phyloP scores from a whole-genome alignment of 2,113 vertebrate genomes.

The Melanerpes formicivorus region DNA sequence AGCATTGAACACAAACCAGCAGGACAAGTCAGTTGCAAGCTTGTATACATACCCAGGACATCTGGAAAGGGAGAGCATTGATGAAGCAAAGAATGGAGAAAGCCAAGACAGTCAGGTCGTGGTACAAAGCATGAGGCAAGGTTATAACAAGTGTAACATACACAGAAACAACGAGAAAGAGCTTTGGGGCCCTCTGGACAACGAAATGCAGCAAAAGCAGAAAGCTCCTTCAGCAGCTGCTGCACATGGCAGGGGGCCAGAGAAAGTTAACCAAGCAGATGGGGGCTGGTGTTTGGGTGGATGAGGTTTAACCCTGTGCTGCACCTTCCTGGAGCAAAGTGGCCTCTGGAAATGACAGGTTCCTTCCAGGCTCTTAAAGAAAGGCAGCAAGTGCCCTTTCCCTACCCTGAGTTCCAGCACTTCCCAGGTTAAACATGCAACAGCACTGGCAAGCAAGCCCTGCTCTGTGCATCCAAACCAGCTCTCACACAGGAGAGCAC shows the following conservation, averaged over 20 bases:
- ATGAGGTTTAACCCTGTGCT: not conserved
- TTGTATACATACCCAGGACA: conserved; percentile 88
- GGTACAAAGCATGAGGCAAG: conserved; percentile 65
- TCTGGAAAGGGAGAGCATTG: conserved; percentile 83
- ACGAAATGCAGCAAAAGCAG: conserved; percentile 58
- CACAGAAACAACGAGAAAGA: conserved; percentile 43
- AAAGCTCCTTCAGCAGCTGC: conserved; percentile 36
- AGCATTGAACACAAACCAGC: conserved; percentile 68
- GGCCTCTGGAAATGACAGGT: not conserved
- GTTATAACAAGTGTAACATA: conserved; percentile 49
- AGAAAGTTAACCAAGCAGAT: not conserved
- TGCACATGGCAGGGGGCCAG: not conserved
- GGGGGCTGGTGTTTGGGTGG: not conserved
- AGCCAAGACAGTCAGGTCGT: conserved; percentile 76
- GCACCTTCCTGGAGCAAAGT: not conserved
- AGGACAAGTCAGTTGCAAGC: conserved; percentile 66
- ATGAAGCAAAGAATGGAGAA: conserved; percentile 82
- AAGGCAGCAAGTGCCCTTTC: not conserved
- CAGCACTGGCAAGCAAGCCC: conserved; percentile 28
- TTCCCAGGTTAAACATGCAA: not conserved
- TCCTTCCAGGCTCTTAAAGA: not conserved
- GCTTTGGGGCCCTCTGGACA: not conserved
- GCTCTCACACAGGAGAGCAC: not conserved
- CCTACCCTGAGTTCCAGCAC: not conserved
- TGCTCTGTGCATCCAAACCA: not conserved